Conservation (phyloP, 2,888 invertebrate species). For the Agrilus mali region DNA sequence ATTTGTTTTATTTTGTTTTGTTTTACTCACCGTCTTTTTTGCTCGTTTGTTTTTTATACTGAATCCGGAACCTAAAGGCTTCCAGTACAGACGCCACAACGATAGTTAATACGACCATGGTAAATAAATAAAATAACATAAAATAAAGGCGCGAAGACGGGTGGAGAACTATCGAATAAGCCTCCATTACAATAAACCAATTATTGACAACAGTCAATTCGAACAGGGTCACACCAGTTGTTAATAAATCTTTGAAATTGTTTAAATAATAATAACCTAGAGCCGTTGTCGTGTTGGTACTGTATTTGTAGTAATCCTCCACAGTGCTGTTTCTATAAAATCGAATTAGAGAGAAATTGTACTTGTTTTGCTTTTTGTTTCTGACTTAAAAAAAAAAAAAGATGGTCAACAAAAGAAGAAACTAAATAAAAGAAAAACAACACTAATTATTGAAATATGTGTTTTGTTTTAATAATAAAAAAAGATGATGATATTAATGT, state of each 20-base stretch:
- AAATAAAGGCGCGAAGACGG: conserved; percentile 72
- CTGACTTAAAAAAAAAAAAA: not conserved
- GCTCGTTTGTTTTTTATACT: conserved; percentile 70
- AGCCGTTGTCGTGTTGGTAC: conserved; percentile 50
- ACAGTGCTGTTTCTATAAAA: conserved; percentile 64
- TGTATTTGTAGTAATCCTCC: conserved; percentile 68
- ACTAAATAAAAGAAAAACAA: not conserved
- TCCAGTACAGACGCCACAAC: conserved; percentile 82
- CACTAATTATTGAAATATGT: too few relatives aligned
- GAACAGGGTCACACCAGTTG: conserved; percentile 72
- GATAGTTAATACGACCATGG: conserved; percentile 84
- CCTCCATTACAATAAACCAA: conserved; percentile 89
- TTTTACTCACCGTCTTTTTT: conserved; percentile 53
- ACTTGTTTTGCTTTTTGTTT: too few relatives aligned
- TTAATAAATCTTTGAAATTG: conserved; percentile 59
- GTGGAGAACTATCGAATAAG: conserved; percentile 56
- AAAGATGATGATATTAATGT: too few relatives aligned
- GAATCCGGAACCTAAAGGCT: conserved; percentile 77
- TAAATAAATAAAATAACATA: conserved; percentile 78
- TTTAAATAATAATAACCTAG: conserved; percentile 80
- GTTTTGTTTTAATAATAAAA: too few relatives aligned
- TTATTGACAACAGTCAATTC: conserved; percentile 85
- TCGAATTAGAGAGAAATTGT: conserved; percentile 3
- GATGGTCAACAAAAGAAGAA: not conserved
- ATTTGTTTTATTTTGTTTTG: not conserved